Percentiles rank a stretch among this genome's conserved stretches.
phyloP scores from a whole-genome alignment of 2,113 vertebrate genomes.

The Daboia siamensis region DNA sequence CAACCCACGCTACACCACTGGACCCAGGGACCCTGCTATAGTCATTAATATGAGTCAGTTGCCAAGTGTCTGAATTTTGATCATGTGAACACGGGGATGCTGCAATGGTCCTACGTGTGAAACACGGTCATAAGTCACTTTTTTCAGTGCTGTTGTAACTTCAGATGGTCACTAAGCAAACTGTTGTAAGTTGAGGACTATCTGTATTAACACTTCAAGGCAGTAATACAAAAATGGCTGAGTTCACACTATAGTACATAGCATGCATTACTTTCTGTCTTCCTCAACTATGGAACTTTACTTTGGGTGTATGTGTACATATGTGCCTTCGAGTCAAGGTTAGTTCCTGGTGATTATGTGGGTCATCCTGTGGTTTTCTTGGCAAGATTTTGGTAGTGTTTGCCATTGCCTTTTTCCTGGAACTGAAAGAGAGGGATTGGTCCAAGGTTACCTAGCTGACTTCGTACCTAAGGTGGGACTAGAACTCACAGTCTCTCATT shows the following conservation, averaged over 20 bases:
- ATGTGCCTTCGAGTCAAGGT: not conserved
- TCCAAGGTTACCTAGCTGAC: not conserved
- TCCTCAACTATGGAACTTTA: not conserved
- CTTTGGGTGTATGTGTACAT: not conserved
- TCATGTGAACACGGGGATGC: not conserved
- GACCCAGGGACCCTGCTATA: not conserved
- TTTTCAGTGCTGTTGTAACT: not conserved
- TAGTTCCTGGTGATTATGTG: not conserved
- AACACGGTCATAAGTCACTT: not conserved
- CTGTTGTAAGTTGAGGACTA: not conserved
- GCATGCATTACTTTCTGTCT: not conserved
- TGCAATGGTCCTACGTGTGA: not conserved
- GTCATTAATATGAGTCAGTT: not conserved
- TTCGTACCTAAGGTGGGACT: not conserved
- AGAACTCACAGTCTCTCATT: not conserved
- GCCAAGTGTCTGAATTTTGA: not conserved
- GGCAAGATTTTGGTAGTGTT: not conserved
- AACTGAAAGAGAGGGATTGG: not conserved
- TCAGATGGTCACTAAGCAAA: not conserved
- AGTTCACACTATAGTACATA: not conserved
- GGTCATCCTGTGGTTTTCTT: not conserved
- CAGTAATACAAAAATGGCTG: not conserved
- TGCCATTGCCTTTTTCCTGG: not conserved
- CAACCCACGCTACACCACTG: too few species aligned
- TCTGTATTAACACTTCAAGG: not conserved